Conservation (phyloP, 2,113 vertebrate species). For the Dromiciops gliroides region DNA sequence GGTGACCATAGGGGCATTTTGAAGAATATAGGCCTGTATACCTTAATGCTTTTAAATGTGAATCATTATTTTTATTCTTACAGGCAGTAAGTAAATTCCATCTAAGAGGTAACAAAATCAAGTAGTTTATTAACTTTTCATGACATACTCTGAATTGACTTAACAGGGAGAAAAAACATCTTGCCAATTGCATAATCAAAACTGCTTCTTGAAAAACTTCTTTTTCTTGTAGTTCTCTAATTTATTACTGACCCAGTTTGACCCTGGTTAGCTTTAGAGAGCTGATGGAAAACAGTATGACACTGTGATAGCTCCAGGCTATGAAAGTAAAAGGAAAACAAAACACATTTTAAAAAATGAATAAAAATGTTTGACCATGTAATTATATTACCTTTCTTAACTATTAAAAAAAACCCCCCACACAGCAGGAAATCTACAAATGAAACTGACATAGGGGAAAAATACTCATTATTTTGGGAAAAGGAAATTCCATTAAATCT, state of each 20-base stretch:
- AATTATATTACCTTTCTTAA: constrained; percentile 64
- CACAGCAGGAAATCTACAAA: constrained; percentile 65
- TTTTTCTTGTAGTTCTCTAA: constrained; percentile 63
- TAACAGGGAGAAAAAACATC: constrained; percentile 44
- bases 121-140: background rate
- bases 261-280: constrained; percentile 31
- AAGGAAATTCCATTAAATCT: constrained; percentile 36
- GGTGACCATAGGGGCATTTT: background rate
- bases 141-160: background rate
- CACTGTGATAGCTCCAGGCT: constrained; percentile 24
- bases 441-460: constrained; percentile 13
- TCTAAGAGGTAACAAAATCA: constrained; percentile 65
- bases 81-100: constrained; percentile 70
- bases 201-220: constrained; percentile 47
- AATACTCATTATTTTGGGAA: background rate
- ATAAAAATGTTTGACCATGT: constrained; percentile 38
- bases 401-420: constrained; percentile 49
- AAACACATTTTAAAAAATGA: constrained; percentile 39
- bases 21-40: background rate
- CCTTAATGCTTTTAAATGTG: background rate
- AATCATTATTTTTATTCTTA: constrained; percentile 62
- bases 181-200: constrained; percentile 47
- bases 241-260: constrained; percentile 62
- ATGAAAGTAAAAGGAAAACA: constrained; percentile 66
- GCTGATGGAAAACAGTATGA: constrained; percentile 55